Evolutionary conservation across 2,113 vertebrate genomes (phyloP).

Genomic region (Stigmatopora nigra): DNA sequence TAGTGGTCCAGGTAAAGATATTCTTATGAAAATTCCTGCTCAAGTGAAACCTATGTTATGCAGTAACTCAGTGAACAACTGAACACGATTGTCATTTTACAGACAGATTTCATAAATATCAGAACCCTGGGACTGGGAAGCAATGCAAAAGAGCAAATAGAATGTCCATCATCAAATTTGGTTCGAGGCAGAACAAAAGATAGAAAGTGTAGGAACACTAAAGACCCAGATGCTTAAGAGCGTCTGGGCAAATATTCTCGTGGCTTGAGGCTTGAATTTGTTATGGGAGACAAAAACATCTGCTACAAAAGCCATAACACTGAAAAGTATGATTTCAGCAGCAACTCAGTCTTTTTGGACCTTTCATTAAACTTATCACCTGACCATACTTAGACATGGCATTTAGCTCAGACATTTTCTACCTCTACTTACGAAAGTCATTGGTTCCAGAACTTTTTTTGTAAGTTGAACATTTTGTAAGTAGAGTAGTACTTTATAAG

Average conservation of each 20-base stretch:
- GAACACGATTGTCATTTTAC: background rate
- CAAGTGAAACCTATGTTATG: background rate
- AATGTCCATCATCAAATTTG: constrained; percentile 3
- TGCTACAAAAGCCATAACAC: background rate
- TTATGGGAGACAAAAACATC: background rate
- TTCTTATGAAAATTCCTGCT: background rate
- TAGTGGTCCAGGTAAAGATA: constrained; percentile 2
- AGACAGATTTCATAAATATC: background rate
- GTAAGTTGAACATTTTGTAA: too few relatives aligned
- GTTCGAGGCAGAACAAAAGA: background rate
- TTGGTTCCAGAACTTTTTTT: too few relatives aligned
- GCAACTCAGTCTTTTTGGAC: background rate
- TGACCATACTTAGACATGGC: background rate
- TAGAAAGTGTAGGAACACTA: background rate
- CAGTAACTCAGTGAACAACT: background rate
- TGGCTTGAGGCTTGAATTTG: background rate
- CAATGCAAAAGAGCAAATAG: background rate
- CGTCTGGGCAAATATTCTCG: background rate
- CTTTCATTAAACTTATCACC: background rate
- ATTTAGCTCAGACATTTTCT: background rate
- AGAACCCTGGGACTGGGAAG: background rate
- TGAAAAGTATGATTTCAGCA: constrained; percentile 2
- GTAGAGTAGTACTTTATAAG: too few relatives aligned
- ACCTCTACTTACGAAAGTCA: too few relatives aligned
- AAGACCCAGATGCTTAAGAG: constrained; percentile 4